Evolutionary conservation across 1,140 invertebrate genomes (phyloP), one percentile per base, ranked within the genome.

Genomic region (Lepidurus apus): DNA sequence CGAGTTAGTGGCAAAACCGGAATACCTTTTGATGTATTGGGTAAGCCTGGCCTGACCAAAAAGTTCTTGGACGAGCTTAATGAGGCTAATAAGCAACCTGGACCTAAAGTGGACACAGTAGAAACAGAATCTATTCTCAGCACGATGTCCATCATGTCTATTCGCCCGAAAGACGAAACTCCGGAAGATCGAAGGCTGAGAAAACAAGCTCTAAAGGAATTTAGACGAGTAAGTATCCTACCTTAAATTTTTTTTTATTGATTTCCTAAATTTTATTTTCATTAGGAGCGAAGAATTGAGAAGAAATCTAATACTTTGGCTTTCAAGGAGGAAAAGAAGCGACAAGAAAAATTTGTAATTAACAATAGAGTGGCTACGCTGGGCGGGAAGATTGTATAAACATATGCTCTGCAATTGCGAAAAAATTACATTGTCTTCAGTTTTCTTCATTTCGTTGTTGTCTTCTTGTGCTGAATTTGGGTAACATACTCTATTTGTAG

Each of bases 291-390:
- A 82, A 88, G 95, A 84, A 83, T 91, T 78, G 95, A 98, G 84
- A 93, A 92, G 85, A 98, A 98, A 84, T 88, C 90, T 0, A 97
- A 96, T 83, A 90, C 89, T 34, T 84, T 90, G 79, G 93, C 93
- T 0, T 98, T 98, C 84, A 95, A 94, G 84, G 91, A 94, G 81
- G 94, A 97, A 84, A 92, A 93, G 85, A 93, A 93, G 83, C 85
- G 89, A 44, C 92, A 94, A 84, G 91, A 92, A 82, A 93, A 93
- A 83, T 90, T 93, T 77, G 85, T 89, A 80, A 85, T 93, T 78
- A 94, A 94, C 83, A 91, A 91, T 81, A 89, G 84, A 83, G 88
- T 88, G 82, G 93, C 92, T 84, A 84, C 92, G 80, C 91, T 93
- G 84, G 91, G 81, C n/a, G 74, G 83, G 10, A 83, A 82, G 80